phyloP scores from a whole-genome alignment of 2,113 vertebrate genomes.

The Phoxinus phoxinus region DNA sequence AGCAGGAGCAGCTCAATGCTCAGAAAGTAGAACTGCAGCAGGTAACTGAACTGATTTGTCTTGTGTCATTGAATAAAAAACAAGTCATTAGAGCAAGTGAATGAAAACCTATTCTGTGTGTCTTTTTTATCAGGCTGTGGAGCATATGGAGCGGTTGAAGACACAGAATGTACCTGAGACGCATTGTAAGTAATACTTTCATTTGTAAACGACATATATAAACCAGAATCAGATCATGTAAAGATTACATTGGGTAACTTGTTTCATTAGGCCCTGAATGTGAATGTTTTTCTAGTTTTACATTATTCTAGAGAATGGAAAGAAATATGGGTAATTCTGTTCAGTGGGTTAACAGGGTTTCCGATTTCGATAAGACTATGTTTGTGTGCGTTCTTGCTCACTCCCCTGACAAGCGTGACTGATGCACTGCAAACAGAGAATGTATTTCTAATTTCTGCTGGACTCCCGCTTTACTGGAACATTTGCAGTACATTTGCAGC shows the following conservation, averaged over 20 bases:
- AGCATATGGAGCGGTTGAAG: constrained; percentile 93
- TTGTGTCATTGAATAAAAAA: background rate
- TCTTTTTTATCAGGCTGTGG: constrained; percentile 79
- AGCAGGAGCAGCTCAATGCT: constrained; percentile 90
- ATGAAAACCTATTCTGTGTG: background rate
- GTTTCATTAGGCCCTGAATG: background rate
- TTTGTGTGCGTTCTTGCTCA: too few species aligned
- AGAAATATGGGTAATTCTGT: background rate
- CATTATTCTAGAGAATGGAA: background rate
- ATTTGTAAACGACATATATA: background rate
- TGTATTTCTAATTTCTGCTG: too few species aligned
- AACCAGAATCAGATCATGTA: background rate
- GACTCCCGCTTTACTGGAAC: too few species aligned
- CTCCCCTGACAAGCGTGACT: too few species aligned
- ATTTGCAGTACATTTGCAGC: too few species aligned
- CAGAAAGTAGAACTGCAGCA: constrained; percentile 92
- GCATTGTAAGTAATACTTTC: constrained; percentile 64
- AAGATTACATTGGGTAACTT: background rate
- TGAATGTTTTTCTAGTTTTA: background rate
- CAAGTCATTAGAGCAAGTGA: background rate
- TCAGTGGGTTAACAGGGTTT: background rate
- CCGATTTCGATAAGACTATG: background rate
- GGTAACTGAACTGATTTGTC: constrained; percentile 69
- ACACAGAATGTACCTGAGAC: constrained; percentile 81
- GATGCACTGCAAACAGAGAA: too few species aligned